Evolutionary conservation across 2,113 vertebrate genomes (phyloP), one percentile per base, ranked within the genome.

Genomic region (Stictonetta naevosa): DNA sequence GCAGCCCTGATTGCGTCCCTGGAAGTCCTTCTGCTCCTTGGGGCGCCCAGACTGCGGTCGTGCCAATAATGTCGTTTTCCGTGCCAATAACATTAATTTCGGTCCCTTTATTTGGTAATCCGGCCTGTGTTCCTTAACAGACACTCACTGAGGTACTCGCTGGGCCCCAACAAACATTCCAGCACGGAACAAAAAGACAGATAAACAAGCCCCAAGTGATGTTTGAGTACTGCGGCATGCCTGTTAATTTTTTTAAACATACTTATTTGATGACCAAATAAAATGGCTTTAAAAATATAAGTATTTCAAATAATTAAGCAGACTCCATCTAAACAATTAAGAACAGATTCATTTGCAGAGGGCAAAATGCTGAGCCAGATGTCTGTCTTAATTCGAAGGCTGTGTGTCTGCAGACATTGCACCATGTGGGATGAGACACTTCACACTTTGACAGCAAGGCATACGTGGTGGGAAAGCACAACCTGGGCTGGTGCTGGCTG

Each of bases 401-500:
- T 53, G 7, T 31, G 48, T 40, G 19, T 33, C 16, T 8, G 31
- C 4, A 34, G 6, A 6, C 1, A 1, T 11, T 1, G 3, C 11
- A 0, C 21, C 29, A 4, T 0, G 19, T 10, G 0, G 33, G 20
- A 26, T 2, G 4, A n/a, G 58, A 28, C 1, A 21, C 55, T 17
- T 48, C 4, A 2, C 5, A 22, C 60, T 20, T 1, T 2, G 22
- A 16, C 63, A 16, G 29, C 17, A 2, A 3, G 21, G 60, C 20
- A 20, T 2, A 10, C 8, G 13, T 1, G 3, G 7, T 12, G 3
- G 66, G 2, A 11, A 15, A 17, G 59, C 36, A 33, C 50, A 13
- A 1, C 5, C 34, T 22, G 1, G 55, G 34, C n/a, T 8, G 5
- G 8, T 12, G 26, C 5, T 8, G 2, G 13, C 59, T 1, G 15